These are phyloP conservation scores for Rhagoletis zephyria DNA, from an alignment of 1,140 invertebrate species.

Conservation along the genomic window DNA sequence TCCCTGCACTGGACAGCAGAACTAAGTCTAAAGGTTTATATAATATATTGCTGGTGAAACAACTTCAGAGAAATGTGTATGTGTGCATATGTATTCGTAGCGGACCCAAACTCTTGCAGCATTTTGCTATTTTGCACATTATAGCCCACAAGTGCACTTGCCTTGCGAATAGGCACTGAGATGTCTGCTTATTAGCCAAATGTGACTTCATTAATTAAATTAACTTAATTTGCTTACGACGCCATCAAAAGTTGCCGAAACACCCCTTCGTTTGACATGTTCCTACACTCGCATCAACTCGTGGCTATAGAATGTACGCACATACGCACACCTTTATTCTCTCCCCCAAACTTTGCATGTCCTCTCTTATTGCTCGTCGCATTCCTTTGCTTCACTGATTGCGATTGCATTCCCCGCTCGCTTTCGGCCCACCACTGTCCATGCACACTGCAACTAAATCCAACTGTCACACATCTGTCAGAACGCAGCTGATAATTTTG, in stretches of 20 bases:
- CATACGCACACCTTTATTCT: neutral
- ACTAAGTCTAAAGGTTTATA: too few relatives aligned
- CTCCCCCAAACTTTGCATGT: neutral
- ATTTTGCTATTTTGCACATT: neutral
- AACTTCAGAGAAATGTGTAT: neutral
- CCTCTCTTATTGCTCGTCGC: neutral
- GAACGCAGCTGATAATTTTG: constrained; percentile 20
- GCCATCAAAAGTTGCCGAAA: neutral
- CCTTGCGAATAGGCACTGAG: neutral
- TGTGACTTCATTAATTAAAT: constrained; percentile 4
- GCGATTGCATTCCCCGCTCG: neutral
- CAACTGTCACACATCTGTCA: constrained; percentile 17
- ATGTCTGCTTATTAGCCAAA: neutral
- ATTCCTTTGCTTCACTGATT: neutral
- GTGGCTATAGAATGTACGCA: neutral
- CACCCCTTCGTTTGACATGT: too few relatives aligned
- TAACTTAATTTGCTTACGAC: constrained; percentile 44
- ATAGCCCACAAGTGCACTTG: neutral
- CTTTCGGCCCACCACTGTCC: neutral
- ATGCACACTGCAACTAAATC: neutral
- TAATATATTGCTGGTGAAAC: too few relatives aligned
- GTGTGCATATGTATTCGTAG: neutral
- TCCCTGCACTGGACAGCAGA: neutral
- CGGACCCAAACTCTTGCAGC: too few relatives aligned
- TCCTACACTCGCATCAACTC: neutral